Evolutionary conservation across 2,797 vertebrate genomes (phyloP).

Genomic region (Eospalax fontanierii): DNA sequence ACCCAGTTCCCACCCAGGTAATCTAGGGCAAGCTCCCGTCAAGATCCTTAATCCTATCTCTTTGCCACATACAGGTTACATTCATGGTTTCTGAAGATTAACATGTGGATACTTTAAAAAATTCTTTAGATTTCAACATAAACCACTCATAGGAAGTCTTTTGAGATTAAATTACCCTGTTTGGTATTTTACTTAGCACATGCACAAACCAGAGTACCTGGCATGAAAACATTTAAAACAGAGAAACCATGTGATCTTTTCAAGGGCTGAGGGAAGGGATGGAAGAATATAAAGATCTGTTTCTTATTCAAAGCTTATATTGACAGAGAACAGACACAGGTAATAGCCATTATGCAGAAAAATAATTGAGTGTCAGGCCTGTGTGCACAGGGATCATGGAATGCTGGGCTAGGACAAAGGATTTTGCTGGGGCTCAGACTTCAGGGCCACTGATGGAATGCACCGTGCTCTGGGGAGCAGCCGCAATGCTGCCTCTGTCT

Average conservation of each 20-base stretch:
- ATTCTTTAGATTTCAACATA: constrained; percentile 32
- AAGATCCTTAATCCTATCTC: background rate
- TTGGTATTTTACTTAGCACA: background rate
- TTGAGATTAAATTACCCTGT: background rate
- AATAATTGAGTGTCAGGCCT: accelerated
- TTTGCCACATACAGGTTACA: background rate
- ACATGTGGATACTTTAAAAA: background rate
- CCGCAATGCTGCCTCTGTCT: background rate
- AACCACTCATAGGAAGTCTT: constrained; percentile 13
- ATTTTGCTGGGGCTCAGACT: background rate
- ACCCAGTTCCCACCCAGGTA: background rate
- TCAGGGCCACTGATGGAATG: no score
- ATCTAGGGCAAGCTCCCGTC: background rate
- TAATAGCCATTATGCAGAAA: background rate
- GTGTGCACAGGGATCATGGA: background rate
- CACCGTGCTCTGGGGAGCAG: background rate
- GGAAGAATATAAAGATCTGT: background rate
- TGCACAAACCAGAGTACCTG: background rate
- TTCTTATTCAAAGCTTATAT: background rate
- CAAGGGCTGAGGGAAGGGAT: background rate
- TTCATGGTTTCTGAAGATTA: constrained; percentile 2
- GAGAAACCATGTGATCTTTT: background rate
- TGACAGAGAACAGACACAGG: background rate
- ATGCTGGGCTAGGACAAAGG: no score
- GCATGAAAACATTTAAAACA: background rate